phyloP scores from a whole-genome alignment of 1,140 invertebrate species.

The Pogonomyrmex californicus region DNA sequence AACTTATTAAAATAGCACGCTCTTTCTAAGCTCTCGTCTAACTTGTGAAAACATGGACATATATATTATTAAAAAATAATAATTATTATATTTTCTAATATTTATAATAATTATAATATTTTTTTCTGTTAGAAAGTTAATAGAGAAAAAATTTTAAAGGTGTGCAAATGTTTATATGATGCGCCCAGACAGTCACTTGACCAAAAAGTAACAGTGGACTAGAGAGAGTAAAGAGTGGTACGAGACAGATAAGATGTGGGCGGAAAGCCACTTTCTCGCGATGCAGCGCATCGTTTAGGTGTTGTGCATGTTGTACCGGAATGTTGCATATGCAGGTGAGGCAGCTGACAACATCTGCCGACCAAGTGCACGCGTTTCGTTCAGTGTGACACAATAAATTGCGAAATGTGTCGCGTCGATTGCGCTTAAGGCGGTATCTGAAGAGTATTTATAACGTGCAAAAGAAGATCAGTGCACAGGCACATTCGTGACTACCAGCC shows the following conservation, averaged over 20 bases:
- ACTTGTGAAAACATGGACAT: background rate
- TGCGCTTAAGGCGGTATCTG: constrained; percentile 31
- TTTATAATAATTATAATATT: background rate
- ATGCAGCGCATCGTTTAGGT: constrained; percentile 10
- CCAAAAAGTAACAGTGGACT: background rate
- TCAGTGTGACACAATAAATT: constrained; percentile 44
- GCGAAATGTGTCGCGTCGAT: constrained; percentile 32
- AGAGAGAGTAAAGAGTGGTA: background rate
- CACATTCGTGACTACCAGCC: constrained; percentile 41
- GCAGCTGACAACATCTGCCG: constrained; percentile 39
- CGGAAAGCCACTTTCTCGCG: constrained; percentile 42
- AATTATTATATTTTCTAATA: too few relatives aligned
- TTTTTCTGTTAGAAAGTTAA: background rate
- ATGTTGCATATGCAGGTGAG: constrained; percentile 58
- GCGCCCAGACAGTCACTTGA: background rate
- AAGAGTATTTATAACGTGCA: constrained; percentile 57
- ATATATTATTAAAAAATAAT: background rate
- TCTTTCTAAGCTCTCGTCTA: background rate
- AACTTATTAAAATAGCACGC: background rate
- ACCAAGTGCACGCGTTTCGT: constrained; percentile 21
- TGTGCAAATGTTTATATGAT: background rate
- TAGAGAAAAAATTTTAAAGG: background rate
- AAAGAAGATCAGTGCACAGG: constrained; percentile 31
- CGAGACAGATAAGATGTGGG: constrained; percentile 11
- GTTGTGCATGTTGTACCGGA: constrained; percentile 38